These are phyloP conservation scores for Equus quagga DNA, from an alignment of 2,113 vertebrate species.

Conservation along the genomic window DNA sequence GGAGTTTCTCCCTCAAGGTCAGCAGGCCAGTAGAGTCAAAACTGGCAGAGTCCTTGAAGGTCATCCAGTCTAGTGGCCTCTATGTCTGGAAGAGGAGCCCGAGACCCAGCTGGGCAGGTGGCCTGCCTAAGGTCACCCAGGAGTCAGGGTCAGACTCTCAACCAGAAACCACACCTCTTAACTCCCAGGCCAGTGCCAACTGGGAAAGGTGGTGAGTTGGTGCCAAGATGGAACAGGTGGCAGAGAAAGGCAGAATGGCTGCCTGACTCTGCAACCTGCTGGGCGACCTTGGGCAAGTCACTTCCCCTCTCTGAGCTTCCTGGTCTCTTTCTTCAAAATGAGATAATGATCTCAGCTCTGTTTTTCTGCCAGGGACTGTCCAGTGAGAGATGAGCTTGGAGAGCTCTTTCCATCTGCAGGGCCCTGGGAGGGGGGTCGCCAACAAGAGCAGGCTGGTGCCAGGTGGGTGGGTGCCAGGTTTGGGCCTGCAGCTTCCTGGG, in stretches of 20 bases:
- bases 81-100: background rate
- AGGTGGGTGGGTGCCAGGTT: slow-evolving; percentile 38
- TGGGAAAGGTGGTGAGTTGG: background rate
- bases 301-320: background rate
- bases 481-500: slow-evolving; percentile 48
- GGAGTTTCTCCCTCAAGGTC: background rate
- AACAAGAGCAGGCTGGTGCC: background rate
- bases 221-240: slow-evolving; percentile 41
- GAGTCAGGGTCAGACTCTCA: background rate
- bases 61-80: background rate
- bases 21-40: background rate
- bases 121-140: background rate
- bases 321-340: background rate
- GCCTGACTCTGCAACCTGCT: slow-evolving; percentile 17
- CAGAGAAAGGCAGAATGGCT: background rate
- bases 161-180: background rate
- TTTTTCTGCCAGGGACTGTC: slow-evolving; percentile 35
- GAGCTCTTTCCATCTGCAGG: background rate
- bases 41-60: background rate
- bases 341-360: background rate
- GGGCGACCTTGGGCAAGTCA: slow-evolving; percentile 62
- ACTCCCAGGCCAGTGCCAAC: background rate
- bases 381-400: slow-evolving; percentile 15
- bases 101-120: background rate
- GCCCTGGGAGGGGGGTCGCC: background rate